These are phyloP conservation scores for Ciconia boyciana DNA, from an alignment of 2,113 vertebrate genomes.

Conservation along the genomic window DNA sequence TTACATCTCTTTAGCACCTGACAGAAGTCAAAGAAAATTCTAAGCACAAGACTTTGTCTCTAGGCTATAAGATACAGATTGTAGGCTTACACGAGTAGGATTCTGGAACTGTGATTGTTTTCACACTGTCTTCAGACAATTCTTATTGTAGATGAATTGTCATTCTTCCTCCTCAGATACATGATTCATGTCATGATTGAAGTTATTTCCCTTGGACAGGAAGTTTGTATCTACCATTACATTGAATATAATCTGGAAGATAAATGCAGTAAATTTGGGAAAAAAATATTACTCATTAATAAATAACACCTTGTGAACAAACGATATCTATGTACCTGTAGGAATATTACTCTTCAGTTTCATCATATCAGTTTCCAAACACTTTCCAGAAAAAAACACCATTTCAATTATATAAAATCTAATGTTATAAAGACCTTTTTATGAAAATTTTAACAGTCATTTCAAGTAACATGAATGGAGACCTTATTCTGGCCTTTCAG, in stretches of 20 bases:
- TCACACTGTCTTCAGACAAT: neutral
- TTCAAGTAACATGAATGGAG: neutral
- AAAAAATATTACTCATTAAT: neutral
- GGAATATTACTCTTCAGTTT: neutral
- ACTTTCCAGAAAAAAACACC: neutral
- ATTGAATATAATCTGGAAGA: neutral
- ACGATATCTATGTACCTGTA: neutral
- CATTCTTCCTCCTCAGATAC: neutral
- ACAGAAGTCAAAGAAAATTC: neutral
- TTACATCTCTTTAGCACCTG: neutral
- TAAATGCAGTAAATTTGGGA: neutral
- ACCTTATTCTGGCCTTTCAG: neutral
- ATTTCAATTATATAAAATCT: neutral
- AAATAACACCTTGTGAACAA: neutral
- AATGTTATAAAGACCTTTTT: neutral
- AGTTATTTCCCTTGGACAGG: neutral
- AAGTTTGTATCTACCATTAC: neutral
- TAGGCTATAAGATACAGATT: neutral
- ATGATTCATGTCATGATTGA: neutral
- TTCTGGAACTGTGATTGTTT: neutral
- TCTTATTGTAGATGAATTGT: neutral
- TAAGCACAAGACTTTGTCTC: neutral
- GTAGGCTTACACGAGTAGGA: neutral
- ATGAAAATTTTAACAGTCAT: neutral
- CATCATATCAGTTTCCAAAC: neutral